These are phyloP conservation scores for Zaprionus davidi DNA, from an alignment of 1,140 invertebrate species.

Conservation along the genomic window DNA sequence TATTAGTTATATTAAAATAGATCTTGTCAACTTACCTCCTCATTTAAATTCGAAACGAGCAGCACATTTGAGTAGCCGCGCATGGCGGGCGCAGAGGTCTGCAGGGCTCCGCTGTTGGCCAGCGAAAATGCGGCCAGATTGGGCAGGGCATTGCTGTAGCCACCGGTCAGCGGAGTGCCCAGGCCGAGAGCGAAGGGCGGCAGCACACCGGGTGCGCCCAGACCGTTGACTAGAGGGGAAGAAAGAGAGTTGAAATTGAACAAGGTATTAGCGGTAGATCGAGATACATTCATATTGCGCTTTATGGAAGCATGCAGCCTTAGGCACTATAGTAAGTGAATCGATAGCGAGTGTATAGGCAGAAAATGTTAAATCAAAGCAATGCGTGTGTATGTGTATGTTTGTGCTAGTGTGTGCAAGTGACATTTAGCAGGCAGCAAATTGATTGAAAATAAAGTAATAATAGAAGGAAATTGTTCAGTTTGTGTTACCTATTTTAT, in stretches of 20 bases:
- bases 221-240: constrained; percentile 72
- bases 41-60: constrained; percentile 95
- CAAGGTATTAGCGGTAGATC: constrained; percentile 22
- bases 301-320: constrained; percentile 56
- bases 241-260: constrained; percentile 37
- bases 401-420: not conserved
- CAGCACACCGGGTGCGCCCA: constrained; percentile 92
- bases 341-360: constrained; percentile 73
- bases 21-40: constrained; percentile 89
- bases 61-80: constrained; percentile 92
- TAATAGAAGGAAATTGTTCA: constrained; percentile 76
- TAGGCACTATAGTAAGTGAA: constrained; percentile 61
- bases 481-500: constrained; percentile 84
- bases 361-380: constrained; percentile 50
- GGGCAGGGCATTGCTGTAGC: constrained; percentile 89
- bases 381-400: constrained; percentile 15
- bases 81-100: constrained; percentile 88
- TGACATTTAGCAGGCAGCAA: constrained; percentile 37
- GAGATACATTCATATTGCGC: not conserved
- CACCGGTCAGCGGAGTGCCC: constrained; percentile 88
- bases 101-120: constrained; percentile 86
- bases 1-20: not conserved
- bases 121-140: constrained; percentile 90
- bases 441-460: constrained; percentile 44
- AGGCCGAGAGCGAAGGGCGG: constrained; percentile 90